A percentile compares a stretch with the other conserved stretches of the same genome.
These are phyloP conservation scores for Myotis planiceps DNA, from an alignment of 2,797 vertebrate genomes.

Conservation along the genomic window DNA sequence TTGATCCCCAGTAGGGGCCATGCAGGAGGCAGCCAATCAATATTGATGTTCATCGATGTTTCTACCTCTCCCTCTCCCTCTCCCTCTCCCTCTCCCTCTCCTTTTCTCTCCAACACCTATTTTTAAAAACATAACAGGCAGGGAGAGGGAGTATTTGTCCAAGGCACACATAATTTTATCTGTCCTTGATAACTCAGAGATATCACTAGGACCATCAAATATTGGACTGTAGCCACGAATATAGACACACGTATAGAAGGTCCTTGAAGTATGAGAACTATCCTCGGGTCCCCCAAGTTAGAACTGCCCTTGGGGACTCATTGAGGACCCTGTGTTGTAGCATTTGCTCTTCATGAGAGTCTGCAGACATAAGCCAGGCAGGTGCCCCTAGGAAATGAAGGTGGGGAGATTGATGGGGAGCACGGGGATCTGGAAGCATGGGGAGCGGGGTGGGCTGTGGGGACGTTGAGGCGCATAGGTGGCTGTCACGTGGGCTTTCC, in stretches of 20 bases:
- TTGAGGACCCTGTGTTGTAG: rapidly evolving
- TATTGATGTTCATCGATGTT: too few species aligned
- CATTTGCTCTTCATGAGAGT: background rate
- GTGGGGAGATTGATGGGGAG: background rate
- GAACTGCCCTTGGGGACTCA: background rate
- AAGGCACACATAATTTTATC: background rate
- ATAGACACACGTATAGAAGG: background rate
- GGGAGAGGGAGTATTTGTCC: background rate
- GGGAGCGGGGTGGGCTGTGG: rapidly evolving
- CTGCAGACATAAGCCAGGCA: background rate
- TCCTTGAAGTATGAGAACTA: background rate
- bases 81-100: too few species aligned
- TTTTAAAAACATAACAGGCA: background rate
- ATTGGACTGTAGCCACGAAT: background rate
- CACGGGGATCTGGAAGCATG: background rate
- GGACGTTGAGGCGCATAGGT: rapidly evolving
- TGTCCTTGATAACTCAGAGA: background rate
- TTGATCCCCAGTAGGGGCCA: too few species aligned
- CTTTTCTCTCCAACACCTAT: too few species aligned
- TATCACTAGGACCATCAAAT: background rate
- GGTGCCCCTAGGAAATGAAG: background rate
- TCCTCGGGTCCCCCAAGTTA: background rate
- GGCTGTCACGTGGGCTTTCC: rapidly evolving
- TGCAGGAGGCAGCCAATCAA: too few species aligned
- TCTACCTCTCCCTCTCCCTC: too few species aligned